Percentiles rank a stretch among this genome's conserved stretches.
phyloP scores from a whole-genome alignment of 2,797 vertebrate species.

The Pempheris klunzingeri region DNA sequence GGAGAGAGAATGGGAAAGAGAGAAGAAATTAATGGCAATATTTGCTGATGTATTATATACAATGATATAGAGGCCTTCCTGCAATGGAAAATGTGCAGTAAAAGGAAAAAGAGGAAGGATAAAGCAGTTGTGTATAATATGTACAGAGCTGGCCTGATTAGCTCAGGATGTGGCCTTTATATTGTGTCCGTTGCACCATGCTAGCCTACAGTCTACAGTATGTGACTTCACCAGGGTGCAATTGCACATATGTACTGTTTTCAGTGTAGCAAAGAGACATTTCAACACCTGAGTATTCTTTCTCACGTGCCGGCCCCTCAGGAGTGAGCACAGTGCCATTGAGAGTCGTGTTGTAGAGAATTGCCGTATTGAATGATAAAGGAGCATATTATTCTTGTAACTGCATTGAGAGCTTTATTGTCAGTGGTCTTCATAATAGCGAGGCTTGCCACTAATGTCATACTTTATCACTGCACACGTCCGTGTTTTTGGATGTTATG shows the following conservation, averaged over 20 bases:
- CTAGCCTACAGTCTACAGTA: not conserved
- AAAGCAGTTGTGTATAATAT: conserved; percentile 31
- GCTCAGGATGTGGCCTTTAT: conserved; percentile 44
- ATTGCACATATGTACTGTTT: conserved; percentile 57
- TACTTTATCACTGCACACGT: conserved; percentile 47
- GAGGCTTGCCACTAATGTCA: conserved; percentile 52
- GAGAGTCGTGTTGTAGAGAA: conserved; percentile 50
- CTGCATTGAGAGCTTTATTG: conserved; percentile 58
- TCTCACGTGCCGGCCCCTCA: conserved; percentile 50
- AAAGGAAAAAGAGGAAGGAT: conserved; percentile 24
- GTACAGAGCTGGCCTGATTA: not conserved
- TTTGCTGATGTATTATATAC: conserved; percentile 67
- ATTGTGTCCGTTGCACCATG: conserved; percentile 23
- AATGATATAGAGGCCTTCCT: conserved; percentile 56
- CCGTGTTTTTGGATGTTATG: conserved; percentile 25
- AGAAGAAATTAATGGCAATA: conserved; percentile 63
- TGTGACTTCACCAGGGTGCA: conserved; percentile 22
- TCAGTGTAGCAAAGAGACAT: conserved; percentile 42
- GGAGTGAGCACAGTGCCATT: conserved; percentile 39
- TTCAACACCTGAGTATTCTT: conserved; percentile 41
- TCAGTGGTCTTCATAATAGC: conserved; percentile 63
- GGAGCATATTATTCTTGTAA: conserved; percentile 59
- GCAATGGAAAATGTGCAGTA: conserved; percentile 49
- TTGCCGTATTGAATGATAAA: conserved; percentile 69
- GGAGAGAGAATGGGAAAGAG: conserved; percentile 24